Evolutionary conservation across 1,140 invertebrate genomes (phyloP).

Genomic region (Whitmania pigra): DNA sequence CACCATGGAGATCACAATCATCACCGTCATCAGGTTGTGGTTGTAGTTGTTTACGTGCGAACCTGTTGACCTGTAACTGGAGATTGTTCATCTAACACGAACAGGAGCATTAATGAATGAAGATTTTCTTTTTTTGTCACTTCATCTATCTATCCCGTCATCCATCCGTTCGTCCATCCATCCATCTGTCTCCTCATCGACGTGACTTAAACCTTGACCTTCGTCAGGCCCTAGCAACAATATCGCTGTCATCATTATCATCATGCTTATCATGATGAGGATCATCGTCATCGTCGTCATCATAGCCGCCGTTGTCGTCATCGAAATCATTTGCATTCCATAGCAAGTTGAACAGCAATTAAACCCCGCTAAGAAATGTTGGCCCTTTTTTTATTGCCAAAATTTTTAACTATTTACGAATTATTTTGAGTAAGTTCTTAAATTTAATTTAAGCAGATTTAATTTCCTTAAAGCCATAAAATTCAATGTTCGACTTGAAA

Average conservation of each 20-base stretch:
- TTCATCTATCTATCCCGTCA: background rate
- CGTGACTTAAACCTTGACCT: too few species aligned
- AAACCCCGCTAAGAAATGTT: background rate
- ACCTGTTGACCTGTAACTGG: background rate
- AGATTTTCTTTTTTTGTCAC: background rate
- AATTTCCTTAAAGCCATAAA: background rate
- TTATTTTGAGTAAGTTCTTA: background rate
- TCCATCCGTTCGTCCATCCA: background rate
- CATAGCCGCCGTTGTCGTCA: background rate
- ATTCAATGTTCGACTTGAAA: too few species aligned
- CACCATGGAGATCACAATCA: background rate
- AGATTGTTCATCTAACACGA: background rate
- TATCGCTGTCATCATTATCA: background rate
- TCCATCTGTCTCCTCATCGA: background rate
- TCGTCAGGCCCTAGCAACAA: background rate
- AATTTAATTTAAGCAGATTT: background rate
- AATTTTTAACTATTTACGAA: background rate
- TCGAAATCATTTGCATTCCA: background rate
- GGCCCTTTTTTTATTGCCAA: too few species aligned
- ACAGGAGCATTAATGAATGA: too few species aligned
- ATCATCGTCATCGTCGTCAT: constrained; percentile 6
- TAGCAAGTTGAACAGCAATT: background rate
- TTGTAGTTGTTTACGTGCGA: background rate
- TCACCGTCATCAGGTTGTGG: background rate
- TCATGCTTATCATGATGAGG: background rate